phyloP scores from a whole-genome alignment of 1,140 invertebrate genomes.

The Sminthurinus signatus region DNA sequence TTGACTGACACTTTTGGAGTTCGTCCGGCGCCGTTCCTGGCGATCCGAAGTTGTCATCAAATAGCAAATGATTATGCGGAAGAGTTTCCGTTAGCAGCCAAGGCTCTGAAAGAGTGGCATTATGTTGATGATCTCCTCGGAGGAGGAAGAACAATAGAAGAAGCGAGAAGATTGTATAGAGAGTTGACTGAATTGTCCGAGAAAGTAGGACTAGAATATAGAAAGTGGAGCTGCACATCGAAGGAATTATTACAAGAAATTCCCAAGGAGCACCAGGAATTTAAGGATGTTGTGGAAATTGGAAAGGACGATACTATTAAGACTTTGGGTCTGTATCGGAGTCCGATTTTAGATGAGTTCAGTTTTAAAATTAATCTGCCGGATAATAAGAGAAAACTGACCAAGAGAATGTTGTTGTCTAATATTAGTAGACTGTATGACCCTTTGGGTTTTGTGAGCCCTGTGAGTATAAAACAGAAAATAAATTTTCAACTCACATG shows the following conservation, averaged over 20 bases:
- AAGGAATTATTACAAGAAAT: background rate
- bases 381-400: background rate
- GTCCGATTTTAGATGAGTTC: background rate
- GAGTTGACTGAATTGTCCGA: background rate
- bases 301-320: background rate
- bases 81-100: background rate
- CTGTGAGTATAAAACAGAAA: slow-evolving; percentile 3
- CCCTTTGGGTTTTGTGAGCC: background rate
- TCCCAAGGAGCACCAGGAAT: background rate
- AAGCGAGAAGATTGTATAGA: background rate
- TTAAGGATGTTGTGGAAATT: background rate
- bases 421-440: background rate
- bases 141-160: background rate
- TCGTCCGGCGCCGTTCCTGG: slow-evolving; percentile 43
- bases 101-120: background rate
- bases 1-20: slow-evolving; percentile 46
- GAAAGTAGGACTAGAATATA: background rate
- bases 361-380: background rate
- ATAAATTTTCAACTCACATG: slow-evolving; percentile 3
- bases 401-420: background rate
- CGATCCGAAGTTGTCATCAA: slow-evolving; percentile 42
- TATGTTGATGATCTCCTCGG: background rate
- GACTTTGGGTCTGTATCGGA: background rate
- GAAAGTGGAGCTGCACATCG: background rate
- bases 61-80: slow-evolving; percentile 22